Conservation (phyloP, 1,140 invertebrate genomes). For the Tetramorium parvispinum region DNA sequence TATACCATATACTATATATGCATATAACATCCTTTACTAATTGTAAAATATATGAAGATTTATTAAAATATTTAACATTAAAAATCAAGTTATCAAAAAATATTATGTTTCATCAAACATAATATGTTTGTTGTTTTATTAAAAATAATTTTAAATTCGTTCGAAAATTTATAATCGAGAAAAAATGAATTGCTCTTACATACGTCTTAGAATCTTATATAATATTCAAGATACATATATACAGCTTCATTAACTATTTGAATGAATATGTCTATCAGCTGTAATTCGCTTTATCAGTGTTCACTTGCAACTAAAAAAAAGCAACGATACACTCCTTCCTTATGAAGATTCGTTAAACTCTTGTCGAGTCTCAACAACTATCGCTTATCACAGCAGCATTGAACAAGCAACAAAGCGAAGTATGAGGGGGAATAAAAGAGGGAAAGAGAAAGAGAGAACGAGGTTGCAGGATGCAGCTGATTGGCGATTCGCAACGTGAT, state of each 20-base stretch:
- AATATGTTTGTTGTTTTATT: too few species aligned
- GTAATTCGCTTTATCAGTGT: constrained; percentile 18
- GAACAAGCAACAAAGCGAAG: neutral
- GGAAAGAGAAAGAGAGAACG: constrained; percentile 55
- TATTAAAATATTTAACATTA: neutral
- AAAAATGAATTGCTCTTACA: neutral
- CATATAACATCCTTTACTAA: neutral
- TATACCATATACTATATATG: too few species aligned
- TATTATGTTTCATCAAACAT: neutral
- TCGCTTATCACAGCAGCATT: constrained; percentile 47
- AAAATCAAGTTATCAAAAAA: neutral
- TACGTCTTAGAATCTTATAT: neutral
- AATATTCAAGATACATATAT: neutral
- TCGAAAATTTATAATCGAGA: neutral
- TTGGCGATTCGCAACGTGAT: constrained; percentile 67
- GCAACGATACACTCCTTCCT: neutral
- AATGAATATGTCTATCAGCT: neutral
- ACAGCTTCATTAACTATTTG: neutral
- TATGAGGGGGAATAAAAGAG: neutral
- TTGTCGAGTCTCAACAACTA: constrained; percentile 16
- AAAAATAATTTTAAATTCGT: neutral
- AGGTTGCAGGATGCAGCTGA: constrained; percentile 78
- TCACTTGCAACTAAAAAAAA: constrained; percentile 15
- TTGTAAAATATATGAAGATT: constrained; percentile 10
- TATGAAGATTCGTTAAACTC: constrained; percentile 14